These are phyloP conservation scores for Herpetotheres cachinnans DNA, from an alignment of 2,113 vertebrate genomes.

Conservation along the genomic window DNA sequence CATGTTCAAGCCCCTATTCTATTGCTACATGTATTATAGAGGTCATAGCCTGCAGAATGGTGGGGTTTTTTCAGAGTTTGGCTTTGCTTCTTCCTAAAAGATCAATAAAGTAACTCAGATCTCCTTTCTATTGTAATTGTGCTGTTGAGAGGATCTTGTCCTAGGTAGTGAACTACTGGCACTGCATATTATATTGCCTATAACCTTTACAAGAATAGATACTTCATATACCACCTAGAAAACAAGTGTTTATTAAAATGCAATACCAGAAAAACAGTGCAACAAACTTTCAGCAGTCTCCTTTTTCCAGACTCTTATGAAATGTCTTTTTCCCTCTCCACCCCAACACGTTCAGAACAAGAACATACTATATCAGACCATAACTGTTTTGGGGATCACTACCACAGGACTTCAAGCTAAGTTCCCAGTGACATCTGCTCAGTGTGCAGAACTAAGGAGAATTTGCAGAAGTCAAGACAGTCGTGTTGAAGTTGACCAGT, in stretches of 20 bases:
- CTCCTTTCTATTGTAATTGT: not conserved
- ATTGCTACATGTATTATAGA: not conserved
- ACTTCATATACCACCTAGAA: not conserved
- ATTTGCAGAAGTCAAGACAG: not conserved
- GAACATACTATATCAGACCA: not conserved
- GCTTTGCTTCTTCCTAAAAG: not conserved
- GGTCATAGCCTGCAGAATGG: not conserved
- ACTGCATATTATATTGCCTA: not conserved
- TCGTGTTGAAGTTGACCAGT: not conserved
- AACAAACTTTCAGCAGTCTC: not conserved
- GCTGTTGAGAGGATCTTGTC: not conserved
- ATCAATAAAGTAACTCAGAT: constrained; percentile 37
- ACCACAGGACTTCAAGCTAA: not conserved
- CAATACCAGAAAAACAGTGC: not conserved
- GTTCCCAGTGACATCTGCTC: not conserved
- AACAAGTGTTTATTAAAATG: not conserved
- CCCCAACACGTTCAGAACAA: not conserved
- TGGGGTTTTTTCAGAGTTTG: not conserved
- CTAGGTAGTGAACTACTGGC: not conserved
- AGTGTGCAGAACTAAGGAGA: not conserved
- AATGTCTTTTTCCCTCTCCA: not conserved
- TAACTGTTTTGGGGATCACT: not conserved
- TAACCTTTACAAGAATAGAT: not conserved
- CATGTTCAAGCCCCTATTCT: not conserved
- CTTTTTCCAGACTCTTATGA: not conserved